phyloP scores from a whole-genome alignment of 2,113 vertebrate species.

The Nibea coibor region DNA sequence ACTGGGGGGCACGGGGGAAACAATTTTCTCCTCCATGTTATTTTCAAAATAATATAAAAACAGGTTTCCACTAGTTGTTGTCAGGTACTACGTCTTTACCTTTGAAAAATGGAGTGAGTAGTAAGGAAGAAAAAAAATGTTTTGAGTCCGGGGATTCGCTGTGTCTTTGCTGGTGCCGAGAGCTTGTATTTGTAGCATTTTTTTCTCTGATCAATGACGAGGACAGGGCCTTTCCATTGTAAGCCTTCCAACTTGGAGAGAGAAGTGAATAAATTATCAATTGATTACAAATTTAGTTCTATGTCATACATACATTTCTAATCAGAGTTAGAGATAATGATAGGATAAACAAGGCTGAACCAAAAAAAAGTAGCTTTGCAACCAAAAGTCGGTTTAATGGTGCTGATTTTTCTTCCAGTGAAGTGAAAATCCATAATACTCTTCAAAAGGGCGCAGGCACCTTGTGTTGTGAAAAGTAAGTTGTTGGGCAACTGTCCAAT shows the following conservation, averaged over 20 bases:
- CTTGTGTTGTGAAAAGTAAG: conserved; percentile 24
- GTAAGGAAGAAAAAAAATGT: conserved; percentile 1
- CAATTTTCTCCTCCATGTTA: conserved; percentile 41
- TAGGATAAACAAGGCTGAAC: background rate
- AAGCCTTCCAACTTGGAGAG: background rate
- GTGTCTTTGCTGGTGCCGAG: background rate
- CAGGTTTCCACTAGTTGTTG: conserved; percentile 4
- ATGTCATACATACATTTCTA: background rate
- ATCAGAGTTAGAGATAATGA: background rate
- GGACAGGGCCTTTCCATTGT: background rate
- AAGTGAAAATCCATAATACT: conserved; percentile 11
- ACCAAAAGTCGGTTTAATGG: background rate
- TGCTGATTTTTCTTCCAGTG: background rate
- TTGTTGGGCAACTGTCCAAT: conserved; percentile 39
- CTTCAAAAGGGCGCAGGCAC: conserved; percentile 7
- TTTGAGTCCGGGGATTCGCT: background rate
- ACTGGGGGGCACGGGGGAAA: conserved; percentile 30
- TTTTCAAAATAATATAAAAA: conserved; percentile 54
- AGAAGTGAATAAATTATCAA: background rate
- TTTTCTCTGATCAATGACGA: conserved; percentile 12
- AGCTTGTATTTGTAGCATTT: background rate
- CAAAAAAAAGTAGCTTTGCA: conserved; percentile 1
- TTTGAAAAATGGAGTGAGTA: conserved; percentile 25
- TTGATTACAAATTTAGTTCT: background rate
- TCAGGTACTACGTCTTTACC: conserved; percentile 22